Evolutionary conservation across 2,113 vertebrate genomes (phyloP), one percentile per base, ranked within the genome.

Genomic region (Labeo rohita): DNA sequence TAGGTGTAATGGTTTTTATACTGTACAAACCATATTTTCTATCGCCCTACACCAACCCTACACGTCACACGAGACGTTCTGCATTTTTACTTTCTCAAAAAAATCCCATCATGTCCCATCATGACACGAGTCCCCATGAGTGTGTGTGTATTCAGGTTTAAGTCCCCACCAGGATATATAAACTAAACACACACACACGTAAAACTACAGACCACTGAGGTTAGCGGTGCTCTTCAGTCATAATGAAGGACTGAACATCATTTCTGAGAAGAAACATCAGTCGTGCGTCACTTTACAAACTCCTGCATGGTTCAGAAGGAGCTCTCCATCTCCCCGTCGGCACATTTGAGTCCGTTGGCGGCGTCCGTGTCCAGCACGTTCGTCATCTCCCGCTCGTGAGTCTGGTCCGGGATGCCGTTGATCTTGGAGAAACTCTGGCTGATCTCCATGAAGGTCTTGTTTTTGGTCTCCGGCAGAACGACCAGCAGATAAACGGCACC

Each of bases 401-500:
- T 52, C 36, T 84, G 54, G 2, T 68, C 77, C 2, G 89, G 47
- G 0, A 94, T 90, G 89, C 97, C 96, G 92, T 97, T 98, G 82
- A 96, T 96, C 89, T 95, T 97, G 89, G 95, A 93, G 86, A 99
- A 99, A 16, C 94, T 96, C 88, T 95, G 94, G 89, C 95, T 97
- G 93, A 99, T 99, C 91, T 99, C 96, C 65, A 95, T 80, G 7
- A 97, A 94, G 0, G 97, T 99, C 93, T 96, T 98, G 90, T 97
- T 98, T 91, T 99, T 99, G 36, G 98, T 99, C 94, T 99, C 98
- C 0, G 98, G 98, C 21, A 99, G 95, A 85, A 98, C 89, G 9
- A 96, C 84, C 59, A 94, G 95, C 70, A 99, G 94, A 89, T 95
- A 99, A 49, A 93, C 10, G 0, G 97, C 93, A 49, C 96, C 98